A percentile compares a stretch with the other conserved stretches of the same genome.
Evolutionary conservation across 1,140 invertebrate species (phyloP).

Genomic region (Euborellia annulipes): DNA sequence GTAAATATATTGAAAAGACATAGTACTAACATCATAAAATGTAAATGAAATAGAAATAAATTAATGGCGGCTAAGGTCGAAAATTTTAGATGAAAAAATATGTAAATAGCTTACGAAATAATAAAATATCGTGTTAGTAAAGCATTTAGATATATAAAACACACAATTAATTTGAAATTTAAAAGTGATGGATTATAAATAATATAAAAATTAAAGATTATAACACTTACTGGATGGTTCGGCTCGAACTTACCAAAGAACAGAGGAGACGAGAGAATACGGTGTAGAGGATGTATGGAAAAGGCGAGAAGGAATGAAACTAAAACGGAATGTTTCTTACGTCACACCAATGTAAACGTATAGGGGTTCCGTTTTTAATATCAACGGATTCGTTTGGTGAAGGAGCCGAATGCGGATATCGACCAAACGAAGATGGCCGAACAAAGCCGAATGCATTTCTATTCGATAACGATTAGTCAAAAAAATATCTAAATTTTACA

Average conservation of each 20-base stretch:
- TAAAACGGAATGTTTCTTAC: conserved; percentile 13
- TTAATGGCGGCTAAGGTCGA: neutral
- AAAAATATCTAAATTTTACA: no score
- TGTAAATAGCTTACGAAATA: neutral
- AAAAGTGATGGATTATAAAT: neutral
- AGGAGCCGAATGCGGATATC: conserved; percentile 21
- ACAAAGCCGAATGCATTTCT: neutral
- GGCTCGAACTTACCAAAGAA: conserved; percentile 41
- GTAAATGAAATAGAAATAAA: neutral
- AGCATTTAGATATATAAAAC: no score
- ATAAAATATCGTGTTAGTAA: no score
- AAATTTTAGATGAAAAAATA: neutral
- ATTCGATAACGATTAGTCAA: no score
- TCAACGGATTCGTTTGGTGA: conserved; percentile 7
- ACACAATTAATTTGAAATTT: no score
- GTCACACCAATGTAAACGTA: conserved; percentile 9
- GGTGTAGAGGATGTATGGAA: conserved; percentile 47
- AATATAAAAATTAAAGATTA: conserved; percentile 5
- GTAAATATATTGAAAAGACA: conserved; percentile 1
- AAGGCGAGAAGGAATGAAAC: conserved; percentile 36
- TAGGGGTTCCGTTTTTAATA: conserved; percentile 10
- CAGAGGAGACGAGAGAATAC: conserved; percentile 37
- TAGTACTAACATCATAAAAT: conserved; percentile 1
- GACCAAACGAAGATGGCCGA: conserved; percentile 30
- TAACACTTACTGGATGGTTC: conserved; percentile 12